Conservation (phyloP, 2,797 vertebrate genomes). For the Acanthurus tractus region DNA sequence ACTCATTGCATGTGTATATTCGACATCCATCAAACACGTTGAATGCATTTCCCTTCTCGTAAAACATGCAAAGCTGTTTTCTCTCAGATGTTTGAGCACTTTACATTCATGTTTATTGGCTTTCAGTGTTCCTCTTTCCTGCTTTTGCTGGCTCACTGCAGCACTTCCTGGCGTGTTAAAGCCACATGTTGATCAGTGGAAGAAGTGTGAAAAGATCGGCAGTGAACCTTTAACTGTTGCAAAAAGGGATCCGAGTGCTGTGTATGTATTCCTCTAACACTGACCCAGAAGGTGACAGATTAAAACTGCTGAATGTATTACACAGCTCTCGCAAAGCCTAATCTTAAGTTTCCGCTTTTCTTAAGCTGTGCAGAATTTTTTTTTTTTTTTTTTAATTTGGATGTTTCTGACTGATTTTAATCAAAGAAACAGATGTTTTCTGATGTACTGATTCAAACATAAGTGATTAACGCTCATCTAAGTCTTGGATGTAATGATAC, state of each 20-base stretch:
- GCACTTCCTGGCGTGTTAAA: background rate
- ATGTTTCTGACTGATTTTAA: background rate
- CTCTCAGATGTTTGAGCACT: background rate
- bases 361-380: background rate
- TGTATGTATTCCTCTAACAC: background rate
- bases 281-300: background rate
- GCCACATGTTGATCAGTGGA: background rate
- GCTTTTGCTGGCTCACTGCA: background rate
- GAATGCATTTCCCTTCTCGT: constrained; percentile 4
- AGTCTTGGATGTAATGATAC: background rate
- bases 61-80: background rate
- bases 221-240: background rate
- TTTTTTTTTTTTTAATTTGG: background rate
- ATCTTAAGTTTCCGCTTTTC: background rate
- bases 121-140: background rate
- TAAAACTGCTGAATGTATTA: constrained; percentile 5
- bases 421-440: background rate
- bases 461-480: background rate
- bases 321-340: background rate
- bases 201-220: background rate
- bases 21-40: background rate
- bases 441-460: background rate
- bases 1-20: background rate
- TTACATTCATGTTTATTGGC: background rate
- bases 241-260: background rate